Evolutionary conservation across 2,797 vertebrate species (phyloP).

Genomic region (Anniella stebbinsi): DNA sequence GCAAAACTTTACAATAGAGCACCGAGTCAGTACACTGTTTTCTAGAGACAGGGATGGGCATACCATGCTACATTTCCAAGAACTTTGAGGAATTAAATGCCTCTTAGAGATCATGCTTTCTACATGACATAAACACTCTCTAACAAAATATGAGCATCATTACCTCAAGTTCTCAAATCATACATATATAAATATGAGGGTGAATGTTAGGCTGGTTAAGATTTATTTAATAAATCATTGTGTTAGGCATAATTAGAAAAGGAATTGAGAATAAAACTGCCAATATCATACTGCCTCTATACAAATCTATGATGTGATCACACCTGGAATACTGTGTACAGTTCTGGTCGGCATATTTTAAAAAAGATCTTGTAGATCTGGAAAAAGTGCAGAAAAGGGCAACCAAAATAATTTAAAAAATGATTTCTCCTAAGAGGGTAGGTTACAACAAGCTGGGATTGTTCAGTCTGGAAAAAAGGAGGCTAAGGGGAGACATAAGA

Average conservation of each 20-base stretch:
- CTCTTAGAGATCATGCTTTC: constrained; percentile 39
- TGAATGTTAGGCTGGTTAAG: constrained; percentile 14
- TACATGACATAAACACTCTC: neutral
- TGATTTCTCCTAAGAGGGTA: no score
- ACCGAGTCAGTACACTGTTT: neutral
- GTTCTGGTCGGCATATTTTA: no score
- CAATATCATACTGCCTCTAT: no score
- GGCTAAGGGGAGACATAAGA: no score
- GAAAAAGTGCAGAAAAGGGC: no score
- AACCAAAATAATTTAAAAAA: neutral
- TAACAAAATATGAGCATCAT: constrained; percentile 24
- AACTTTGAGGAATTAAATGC: constrained; percentile 24
- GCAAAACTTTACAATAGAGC: neutral
- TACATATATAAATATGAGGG: constrained; percentile 37
- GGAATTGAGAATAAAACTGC: no score
- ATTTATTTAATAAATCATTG: constrained; percentile 23
- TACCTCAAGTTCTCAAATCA: constrained; percentile 41
- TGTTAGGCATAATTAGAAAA: neutral
- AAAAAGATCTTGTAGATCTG: no score
- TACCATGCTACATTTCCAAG: neutral
- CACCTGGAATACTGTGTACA: no score
- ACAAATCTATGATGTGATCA: no score
- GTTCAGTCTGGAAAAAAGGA: no score
- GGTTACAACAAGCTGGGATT: no score
- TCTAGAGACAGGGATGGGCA: no score